Percentiles rank a stretch among this genome's conserved stretches.
These are phyloP conservation scores for Drosophila pullipes DNA, from an alignment of 2,888 invertebrate genomes.

Conservation along the genomic window DNA sequence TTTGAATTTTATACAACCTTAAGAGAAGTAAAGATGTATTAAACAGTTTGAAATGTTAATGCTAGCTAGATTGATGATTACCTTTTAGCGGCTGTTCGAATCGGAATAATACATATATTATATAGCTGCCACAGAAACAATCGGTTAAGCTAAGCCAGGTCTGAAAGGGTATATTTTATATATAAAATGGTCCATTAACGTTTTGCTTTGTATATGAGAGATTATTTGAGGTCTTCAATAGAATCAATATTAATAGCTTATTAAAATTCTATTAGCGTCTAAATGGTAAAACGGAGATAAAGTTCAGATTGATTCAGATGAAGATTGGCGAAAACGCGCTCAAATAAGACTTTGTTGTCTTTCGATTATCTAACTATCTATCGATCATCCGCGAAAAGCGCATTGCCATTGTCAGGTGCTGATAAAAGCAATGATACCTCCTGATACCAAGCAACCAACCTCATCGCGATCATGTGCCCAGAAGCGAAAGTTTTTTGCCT, in stretches of 20 bases:
- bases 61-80: background rate
- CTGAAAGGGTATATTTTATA: background rate
- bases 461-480: slow-evolving; percentile 6
- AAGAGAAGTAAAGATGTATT: background rate
- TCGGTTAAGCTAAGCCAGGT: too few species aligned
- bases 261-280: background rate
- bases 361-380: background rate
- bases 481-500: background rate
- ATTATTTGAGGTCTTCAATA: background rate
- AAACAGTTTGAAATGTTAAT: too few species aligned
- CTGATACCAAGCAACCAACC: background rate
- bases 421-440: slow-evolving; percentile 1
- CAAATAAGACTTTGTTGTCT: background rate
- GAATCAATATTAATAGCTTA: background rate
- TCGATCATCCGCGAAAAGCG: background rate
- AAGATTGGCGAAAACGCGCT: background rate
- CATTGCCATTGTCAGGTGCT: slow-evolving; percentile 9
- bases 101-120: background rate
- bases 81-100: background rate
- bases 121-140: background rate
- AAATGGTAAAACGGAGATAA: background rate
- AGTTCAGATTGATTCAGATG: background rate
- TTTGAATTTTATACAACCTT: background rate
- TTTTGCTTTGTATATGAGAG: background rate
- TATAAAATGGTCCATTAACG: background rate